A percentile compares a stretch with the other conserved stretches of the same genome.
These are phyloP conservation scores for Porites rus DNA, from an alignment of 92 coral and sea anemone species.

Conservation along the genomic window DNA sequence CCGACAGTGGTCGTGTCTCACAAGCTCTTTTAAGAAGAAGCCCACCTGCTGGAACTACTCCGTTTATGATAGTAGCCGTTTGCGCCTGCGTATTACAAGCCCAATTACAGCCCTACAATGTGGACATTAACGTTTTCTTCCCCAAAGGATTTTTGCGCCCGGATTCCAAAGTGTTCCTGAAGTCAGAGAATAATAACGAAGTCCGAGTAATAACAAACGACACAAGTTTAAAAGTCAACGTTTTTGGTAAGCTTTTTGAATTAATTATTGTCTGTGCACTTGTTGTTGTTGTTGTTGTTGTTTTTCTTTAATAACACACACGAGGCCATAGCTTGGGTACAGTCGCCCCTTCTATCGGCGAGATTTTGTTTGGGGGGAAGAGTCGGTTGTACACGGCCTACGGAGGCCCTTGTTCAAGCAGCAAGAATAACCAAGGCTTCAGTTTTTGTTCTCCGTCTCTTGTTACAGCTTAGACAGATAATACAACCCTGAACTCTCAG, in stretches of 20 bases:
- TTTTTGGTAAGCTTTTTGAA: constrained; percentile 68
- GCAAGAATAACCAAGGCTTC: too few species aligned
- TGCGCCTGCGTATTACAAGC: constrained; percentile 69
- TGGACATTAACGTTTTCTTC: constrained; percentile 64
- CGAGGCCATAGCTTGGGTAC: too few species aligned
- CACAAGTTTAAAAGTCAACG: constrained; percentile 20
- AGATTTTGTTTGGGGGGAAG: too few species aligned
- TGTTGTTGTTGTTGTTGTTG: too few species aligned
- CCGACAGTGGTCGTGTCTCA: not conserved
- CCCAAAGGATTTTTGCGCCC: constrained; percentile 69
- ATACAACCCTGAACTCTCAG: too few species aligned
- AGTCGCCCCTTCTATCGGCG: too few species aligned
- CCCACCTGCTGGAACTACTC: not conserved
- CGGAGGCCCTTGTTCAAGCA: too few species aligned
- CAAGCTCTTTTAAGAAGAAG: not conserved
- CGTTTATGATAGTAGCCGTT: constrained; percentile 49
- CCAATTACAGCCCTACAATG: constrained; percentile 33
- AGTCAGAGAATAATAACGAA: constrained; percentile 53
- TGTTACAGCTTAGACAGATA: too few species aligned
- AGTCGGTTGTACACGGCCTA: too few species aligned
- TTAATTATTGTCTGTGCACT: not conserved
- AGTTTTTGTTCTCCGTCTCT: too few species aligned
- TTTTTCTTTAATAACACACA: too few species aligned
- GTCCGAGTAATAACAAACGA: constrained; percentile 23
- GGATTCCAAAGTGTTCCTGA: constrained; percentile 57